Evolutionary conservation across 2,888 invertebrate genomes (phyloP).

Genomic region (Lasioglossum leucozonium): DNA sequence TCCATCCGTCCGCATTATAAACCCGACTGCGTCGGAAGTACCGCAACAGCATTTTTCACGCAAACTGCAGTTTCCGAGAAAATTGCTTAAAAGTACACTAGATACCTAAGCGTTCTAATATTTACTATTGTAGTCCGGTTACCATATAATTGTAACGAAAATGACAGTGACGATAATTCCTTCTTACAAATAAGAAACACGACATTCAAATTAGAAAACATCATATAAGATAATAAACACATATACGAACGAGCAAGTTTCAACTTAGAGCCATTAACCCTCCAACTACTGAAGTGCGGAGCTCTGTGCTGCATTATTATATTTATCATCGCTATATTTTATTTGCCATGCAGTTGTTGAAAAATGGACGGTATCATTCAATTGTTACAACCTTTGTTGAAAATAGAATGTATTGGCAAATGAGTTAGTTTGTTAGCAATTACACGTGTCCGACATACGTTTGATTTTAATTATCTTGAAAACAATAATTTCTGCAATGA

Average conservation of each 20-base stretch:
- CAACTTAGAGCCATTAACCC: too few relatives aligned
- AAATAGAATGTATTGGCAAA: background rate
- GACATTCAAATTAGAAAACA: background rate
- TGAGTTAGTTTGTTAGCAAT: background rate
- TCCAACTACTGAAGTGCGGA: too few relatives aligned
- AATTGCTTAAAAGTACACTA: background rate
- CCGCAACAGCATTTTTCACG: background rate
- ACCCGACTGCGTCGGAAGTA: background rate
- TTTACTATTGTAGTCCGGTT: background rate
- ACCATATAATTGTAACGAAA: background rate
- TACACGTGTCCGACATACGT: background rate
- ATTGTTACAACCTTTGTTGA: background rate
- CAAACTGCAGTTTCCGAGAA: background rate
- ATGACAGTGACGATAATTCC: background rate
- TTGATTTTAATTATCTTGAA: background rate
- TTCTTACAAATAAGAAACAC: background rate
- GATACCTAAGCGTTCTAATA: background rate
- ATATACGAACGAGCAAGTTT: too few relatives aligned
- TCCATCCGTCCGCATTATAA: background rate
- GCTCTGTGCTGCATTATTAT: too few relatives aligned
- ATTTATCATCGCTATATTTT: too few relatives aligned
- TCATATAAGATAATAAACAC: too few relatives aligned
- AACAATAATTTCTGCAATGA: background rate
- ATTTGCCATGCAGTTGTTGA: background rate
- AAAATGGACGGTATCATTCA: too few relatives aligned